A percentile compares a stretch with the other conserved stretches of the same genome.
These are phyloP conservation scores for Gadus chalcogrammus DNA, from an alignment of 2,113 vertebrate genomes.

Conservation along the genomic window DNA sequence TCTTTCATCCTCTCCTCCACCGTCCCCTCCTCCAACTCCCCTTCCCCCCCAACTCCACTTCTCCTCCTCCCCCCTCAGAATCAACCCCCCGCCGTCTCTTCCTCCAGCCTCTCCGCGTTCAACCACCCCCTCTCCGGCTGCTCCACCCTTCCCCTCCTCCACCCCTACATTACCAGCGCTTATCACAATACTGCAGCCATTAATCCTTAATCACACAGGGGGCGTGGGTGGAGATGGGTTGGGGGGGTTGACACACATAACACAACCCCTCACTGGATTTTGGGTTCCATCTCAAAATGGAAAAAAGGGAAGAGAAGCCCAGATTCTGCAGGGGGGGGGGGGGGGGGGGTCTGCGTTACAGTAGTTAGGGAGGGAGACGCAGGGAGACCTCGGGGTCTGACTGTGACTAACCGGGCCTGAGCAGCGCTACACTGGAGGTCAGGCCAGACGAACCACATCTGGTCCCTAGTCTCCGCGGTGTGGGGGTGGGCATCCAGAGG, in stretches of 20 bases:
- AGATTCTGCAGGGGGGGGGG: too few relatives aligned
- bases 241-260: background rate
- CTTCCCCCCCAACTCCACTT: background rate
- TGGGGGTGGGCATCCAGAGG: constrained; percentile 45
- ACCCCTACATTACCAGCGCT: constrained; percentile 46
- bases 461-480: constrained; percentile 35
- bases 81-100: constrained; percentile 37
- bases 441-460: constrained; percentile 68
- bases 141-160: too few relatives aligned
- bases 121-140: constrained; percentile 28
- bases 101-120: constrained; percentile 67
- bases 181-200: constrained; percentile 66
- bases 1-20: too few relatives aligned
- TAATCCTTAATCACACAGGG: constrained; percentile 63
- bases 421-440: constrained; percentile 62
- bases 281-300: background rate
- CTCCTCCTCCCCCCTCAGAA: constrained; percentile 29
- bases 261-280: too few relatives aligned
- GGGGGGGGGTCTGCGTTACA: background rate
- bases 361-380: background rate
- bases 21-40: too few relatives aligned
- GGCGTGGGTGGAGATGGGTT: constrained; percentile 12
- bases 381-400: too few relatives aligned
- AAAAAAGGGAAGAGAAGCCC: background rate
- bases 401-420: constrained; percentile 41